Evolutionary conservation across 2,797 vertebrate genomes (phyloP), one percentile per base, ranked within the genome.

Genomic region (Hybognathus amarus): DNA sequence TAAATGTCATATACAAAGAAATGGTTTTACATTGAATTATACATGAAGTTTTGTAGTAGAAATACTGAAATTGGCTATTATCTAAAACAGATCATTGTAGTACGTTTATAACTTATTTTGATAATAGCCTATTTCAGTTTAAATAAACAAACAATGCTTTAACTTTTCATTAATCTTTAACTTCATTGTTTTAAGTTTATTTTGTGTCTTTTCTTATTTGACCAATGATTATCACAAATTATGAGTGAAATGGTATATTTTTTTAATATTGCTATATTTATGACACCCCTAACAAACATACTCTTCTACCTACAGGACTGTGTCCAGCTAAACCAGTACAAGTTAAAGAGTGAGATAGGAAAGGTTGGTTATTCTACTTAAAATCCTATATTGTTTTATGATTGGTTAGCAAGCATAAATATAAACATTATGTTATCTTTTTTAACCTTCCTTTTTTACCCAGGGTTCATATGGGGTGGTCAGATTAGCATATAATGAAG

Each of bases 401-500:
- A 24, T 24, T 36, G 10, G 18, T 67, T 56, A 4, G 24, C 18
- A 42, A 36, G 5, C 36, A 36, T 45, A 70, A 70, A 40, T 61
- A 24, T 30, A 42, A 47, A 24, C 8, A 38, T 30, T 13, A 74
- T 67, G 0, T 66, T 42, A 54, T 22, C 12, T 61, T 33, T n/a
- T 47, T 36, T 42, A 27, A 63, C 17, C 27, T 10, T 66, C 6
- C 64, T 4, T 67, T n/a, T 68, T 22, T 40, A 69, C 54, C 7
- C 77, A 95, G 98, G 98, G 98, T 27, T 98, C 98, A 45, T 99
- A 98, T 0, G 97, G 98, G 0, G 97, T 99, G 83, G 98, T 99
- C 84, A 97, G 95, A 86, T 88, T 99, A 90, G 98, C 98, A 84
- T 98, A 99, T 91, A 96, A 97, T 0, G 95, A 99, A 92, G 94